Base-by-base conservation (phyloP, 2,888 invertebrate species). In the Eupelmus urozonus region DNA sequence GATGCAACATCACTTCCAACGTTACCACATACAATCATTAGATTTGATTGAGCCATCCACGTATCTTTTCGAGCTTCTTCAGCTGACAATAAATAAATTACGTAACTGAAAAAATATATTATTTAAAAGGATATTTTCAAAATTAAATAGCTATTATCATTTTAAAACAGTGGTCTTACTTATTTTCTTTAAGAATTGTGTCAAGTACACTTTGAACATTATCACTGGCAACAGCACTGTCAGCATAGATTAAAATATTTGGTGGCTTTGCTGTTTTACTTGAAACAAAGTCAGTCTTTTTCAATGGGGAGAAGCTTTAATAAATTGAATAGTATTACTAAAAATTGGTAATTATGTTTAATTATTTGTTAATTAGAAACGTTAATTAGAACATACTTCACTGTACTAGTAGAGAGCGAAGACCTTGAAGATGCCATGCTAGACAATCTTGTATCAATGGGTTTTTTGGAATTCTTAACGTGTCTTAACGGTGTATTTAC, bases 231-330 rank as follows among this genome's bases (percentile, higher is more conserved):
- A 93, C 93, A 76, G 92, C 88, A 88, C 95, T 96, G 88, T 96
- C 96, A 1, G 96, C 95, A 89, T 94, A 96, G 82, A 96, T 94
- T 79, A 96, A 91, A 84, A 96, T 93, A 90, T 96, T 96, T 2
- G 95, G 94, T 62, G 96, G 95, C 88, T 95, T 96, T 1, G 92
- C 91, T 85, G 91, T 90, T 87, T 88, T 89, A 87, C 90, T 91
- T 60, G 79, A 81, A 27, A 83, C 82, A 71, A 90, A 90, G 40
- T 90, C 89, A 79, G 90, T 90, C n/a, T 89, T 85, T 78, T 88
- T 87, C 1, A 88, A 82, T 76, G 83, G 81, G 16, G 83, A 82
- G 70, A 55, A 82, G 63, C 87, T 87, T 77, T 62, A 74, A 82
- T 53, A 72, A 77, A 67, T 57, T 7, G 49, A 55, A 53, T 23